phyloP scores from a whole-genome alignment of 2,888 invertebrate genomes.

The Fragum sueziense region DNA sequence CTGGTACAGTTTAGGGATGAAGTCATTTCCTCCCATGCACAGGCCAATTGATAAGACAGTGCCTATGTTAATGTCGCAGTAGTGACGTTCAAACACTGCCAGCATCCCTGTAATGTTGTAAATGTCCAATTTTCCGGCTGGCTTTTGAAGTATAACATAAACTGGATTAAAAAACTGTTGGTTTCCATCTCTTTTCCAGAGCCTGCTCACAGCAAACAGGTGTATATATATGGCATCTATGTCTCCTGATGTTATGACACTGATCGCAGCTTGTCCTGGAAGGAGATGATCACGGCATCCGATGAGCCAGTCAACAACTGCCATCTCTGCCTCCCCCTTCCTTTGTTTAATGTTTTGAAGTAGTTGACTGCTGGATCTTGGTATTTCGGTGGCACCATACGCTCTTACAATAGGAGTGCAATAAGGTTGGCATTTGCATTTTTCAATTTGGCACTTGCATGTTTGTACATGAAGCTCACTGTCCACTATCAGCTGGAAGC shows the following conservation, averaged over 20 bases:
- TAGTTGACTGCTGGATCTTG: too few relatives aligned
- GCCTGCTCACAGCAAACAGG: background rate
- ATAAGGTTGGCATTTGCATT: background rate
- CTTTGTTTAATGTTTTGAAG: background rate
- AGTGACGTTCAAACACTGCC: background rate
- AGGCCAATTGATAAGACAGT: background rate
- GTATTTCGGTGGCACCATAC: too few relatives aligned
- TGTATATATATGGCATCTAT: constrained; percentile 26
- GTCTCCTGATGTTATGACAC: constrained; percentile 19
- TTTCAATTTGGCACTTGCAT: too few relatives aligned
- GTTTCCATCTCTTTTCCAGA: background rate
- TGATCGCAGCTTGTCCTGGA: constrained; percentile 1
- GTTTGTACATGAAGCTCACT: too few relatives aligned
- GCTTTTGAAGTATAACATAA: constrained; percentile 16
- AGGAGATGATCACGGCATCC: background rate
- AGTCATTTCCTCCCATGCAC: constrained; percentile 27
- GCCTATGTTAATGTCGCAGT: background rate
- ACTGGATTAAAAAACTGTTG: background rate
- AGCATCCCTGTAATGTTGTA: constrained; percentile 23
- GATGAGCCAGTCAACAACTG: background rate
- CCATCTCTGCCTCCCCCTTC: constrained; percentile 30
- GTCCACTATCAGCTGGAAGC: background rate
- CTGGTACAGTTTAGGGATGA: constrained; percentile 8
- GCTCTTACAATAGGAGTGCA: constrained; percentile 1
- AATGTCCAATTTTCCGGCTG: constrained; percentile 6